These are phyloP conservation scores for Melanotaenia parkinsoni DNA, from an alignment of 2,797 vertebrate genomes.

Conservation along the genomic window DNA sequence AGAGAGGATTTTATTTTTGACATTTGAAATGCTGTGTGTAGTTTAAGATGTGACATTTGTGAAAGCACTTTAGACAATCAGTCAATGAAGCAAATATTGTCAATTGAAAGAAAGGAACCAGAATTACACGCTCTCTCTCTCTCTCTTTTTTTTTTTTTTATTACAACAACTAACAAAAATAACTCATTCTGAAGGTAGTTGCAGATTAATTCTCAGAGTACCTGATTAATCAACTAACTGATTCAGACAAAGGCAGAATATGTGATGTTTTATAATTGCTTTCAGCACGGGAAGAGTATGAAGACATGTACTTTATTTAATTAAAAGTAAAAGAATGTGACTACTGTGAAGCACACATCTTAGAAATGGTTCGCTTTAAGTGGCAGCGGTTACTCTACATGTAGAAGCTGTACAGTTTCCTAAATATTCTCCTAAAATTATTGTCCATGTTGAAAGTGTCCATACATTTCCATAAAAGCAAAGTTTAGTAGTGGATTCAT, in stretches of 20 bases:
- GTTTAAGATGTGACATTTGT: conserved; percentile 7
- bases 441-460: not conserved
- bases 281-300: not conserved
- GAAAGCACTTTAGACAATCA: not conserved
- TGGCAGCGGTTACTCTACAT: not conserved
- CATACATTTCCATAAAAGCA: not conserved
- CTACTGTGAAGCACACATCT: not conserved
- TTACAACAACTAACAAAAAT: not conserved
- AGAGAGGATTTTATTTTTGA: not conserved
- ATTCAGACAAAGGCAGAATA: conserved; percentile 1
- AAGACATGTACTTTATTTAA: too few species aligned
- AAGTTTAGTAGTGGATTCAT: too few species aligned
- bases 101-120: not conserved
- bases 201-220: conserved; percentile 8
- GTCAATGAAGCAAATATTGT: not conserved
- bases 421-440: not conserved
- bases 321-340: not conserved
- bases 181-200: not conserved
- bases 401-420: not conserved
- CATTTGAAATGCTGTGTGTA: not conserved
- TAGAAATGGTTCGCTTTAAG: not conserved
- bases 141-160: too few species aligned
- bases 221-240: not conserved
- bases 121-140: not conserved
- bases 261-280: conserved; percentile 5